phyloP scores from a whole-genome alignment of 2,888 invertebrate species.

The Allygus modestus region DNA sequence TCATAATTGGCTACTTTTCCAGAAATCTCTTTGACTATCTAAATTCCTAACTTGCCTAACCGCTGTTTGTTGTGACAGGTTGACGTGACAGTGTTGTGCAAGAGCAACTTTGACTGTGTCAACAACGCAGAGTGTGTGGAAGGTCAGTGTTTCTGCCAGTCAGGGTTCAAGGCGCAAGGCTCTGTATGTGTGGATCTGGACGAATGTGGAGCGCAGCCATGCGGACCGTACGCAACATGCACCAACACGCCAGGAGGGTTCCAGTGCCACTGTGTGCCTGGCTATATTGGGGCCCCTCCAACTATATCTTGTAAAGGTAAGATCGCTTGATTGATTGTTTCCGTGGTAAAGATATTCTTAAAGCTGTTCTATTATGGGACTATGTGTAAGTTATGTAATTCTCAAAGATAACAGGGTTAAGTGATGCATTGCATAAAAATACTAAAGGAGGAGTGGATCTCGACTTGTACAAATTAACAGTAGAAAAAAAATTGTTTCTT shows the following conservation, averaged over 20 bases:
- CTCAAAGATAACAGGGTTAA: no score
- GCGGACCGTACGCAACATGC: constrained; percentile 88
- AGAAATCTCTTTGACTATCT: no score
- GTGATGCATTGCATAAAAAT: no score
- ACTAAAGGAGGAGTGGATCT: no score
- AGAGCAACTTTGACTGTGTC: constrained; percentile 93
- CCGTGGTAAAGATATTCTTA: no score
- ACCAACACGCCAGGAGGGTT: constrained; percentile 88
- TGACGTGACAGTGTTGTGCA: constrained; percentile 91
- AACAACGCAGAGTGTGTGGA: constrained; percentile 95
- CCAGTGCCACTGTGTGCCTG: constrained; percentile 89
- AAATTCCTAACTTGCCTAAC: no score
- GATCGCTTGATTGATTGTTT: constrained; percentile 41
- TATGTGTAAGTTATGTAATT: no score
- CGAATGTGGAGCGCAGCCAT: constrained; percentile 84
- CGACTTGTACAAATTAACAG: no score
- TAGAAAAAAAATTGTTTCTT: no score
- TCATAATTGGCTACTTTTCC: no score
- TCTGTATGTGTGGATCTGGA: constrained; percentile 89
- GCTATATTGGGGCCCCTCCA: constrained; percentile 90
- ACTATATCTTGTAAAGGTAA: constrained; percentile 84
- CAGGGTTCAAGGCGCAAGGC: constrained; percentile 89
- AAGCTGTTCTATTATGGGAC: no score
- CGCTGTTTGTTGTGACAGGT: constrained; percentile 76
- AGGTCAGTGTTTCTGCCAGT: constrained; percentile 92